Evolutionary conservation across 2,888 invertebrate genomes (phyloP).

Genomic region (Odontocerum albicorne): DNA sequence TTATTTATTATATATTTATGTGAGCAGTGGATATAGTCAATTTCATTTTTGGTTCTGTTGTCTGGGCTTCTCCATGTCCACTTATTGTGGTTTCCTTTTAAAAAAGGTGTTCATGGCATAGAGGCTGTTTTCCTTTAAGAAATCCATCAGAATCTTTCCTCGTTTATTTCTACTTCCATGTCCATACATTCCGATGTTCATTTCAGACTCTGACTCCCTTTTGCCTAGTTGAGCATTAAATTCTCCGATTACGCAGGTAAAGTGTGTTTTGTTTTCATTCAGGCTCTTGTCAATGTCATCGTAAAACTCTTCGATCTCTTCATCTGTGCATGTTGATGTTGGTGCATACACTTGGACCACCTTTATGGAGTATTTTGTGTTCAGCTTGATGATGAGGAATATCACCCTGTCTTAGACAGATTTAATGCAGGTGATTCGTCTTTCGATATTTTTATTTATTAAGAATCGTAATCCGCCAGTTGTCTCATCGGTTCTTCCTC

Average conservation of each 20-base stretch:
- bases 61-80: too few relatives aligned
- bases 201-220: not conserved
- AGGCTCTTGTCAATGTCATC: not conserved
- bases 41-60: not conserved
- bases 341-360: constrained; percentile 1
- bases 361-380: not conserved
- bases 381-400: not conserved
- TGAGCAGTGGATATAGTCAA: constrained; percentile 1
- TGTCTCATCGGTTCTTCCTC: not conserved
- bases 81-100: too few relatives aligned
- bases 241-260: not conserved
- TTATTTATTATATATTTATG: constrained; percentile 2
- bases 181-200: not conserved
- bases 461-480: not conserved
- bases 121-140: not conserved
- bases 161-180: not conserved
- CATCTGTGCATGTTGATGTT: constrained; percentile 1
- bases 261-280: constrained; percentile 1
- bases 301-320: constrained; percentile 1
- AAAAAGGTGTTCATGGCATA: constrained; percentile 1
- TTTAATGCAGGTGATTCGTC: not conserved
- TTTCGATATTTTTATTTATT: not conserved
- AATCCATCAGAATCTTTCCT: not conserved
- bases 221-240: not conserved
- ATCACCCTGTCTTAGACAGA: not conserved